Conservation (phyloP, 2,888 invertebrate species). For the Scrobipalpa atriplicella region DNA sequence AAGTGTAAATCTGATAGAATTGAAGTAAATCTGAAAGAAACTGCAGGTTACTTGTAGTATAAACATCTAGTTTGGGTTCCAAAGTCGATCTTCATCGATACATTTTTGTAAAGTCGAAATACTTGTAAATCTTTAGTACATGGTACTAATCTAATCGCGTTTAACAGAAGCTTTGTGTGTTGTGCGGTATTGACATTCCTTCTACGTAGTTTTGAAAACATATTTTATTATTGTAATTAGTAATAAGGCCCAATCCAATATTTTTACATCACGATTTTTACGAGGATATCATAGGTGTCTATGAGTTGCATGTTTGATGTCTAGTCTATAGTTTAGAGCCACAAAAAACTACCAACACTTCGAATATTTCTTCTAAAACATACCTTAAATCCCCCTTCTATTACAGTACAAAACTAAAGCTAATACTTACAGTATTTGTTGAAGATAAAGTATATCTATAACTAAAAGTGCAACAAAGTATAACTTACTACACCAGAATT, state of each 20-base stretch:
- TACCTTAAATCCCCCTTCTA: neutral
- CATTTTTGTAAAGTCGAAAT: neutral
- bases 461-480: neutral
- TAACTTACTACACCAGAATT: neutral
- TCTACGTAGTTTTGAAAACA: conserved; percentile 39
- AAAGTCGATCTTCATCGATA: neutral
- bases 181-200: conserved; percentile 54
- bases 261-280: conserved; percentile 34
- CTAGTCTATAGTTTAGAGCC: conserved; percentile 44
- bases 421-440: neutral
- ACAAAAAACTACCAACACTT: too few relatives aligned
- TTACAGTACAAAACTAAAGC: neutral
- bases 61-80: neutral
- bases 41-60: neutral
- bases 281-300: conserved; percentile 27
- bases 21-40: neutral
- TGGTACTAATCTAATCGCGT: conserved; percentile 39
- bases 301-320: conserved; percentile 42
- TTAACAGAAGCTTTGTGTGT: conserved; percentile 38
- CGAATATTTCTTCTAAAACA: neutral
- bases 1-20: neutral
- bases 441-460: too few relatives aligned
- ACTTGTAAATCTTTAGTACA: conserved; percentile 29
- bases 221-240: conserved; percentile 31
- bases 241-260: conserved; percentile 32